phyloP scores from a whole-genome alignment of 2,888 invertebrate genomes.

The Tenthredo livida region DNA sequence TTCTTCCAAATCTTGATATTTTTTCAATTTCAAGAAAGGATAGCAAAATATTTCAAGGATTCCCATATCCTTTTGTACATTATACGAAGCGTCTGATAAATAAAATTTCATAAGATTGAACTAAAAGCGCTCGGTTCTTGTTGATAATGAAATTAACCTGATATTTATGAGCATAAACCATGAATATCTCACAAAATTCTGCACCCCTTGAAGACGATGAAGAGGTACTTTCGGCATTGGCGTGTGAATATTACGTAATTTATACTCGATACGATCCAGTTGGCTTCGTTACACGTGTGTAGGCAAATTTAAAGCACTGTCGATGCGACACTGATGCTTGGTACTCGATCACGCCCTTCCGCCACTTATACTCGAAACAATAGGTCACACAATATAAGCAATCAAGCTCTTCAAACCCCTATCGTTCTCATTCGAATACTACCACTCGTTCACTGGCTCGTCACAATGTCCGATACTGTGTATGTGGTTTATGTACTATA shows the following conservation, averaged over 20 bases:
- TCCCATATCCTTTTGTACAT: background rate
- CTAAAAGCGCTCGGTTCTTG: background rate
- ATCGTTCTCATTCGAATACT: constrained; percentile 26
- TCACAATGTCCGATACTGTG: background rate
- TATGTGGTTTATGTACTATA: background rate
- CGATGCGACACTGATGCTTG: constrained; percentile 16
- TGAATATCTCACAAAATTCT: background rate
- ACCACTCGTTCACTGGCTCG: constrained; percentile 2
- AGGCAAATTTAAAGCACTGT: constrained; percentile 38
- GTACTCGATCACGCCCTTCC: constrained; percentile 44
- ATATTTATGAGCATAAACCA: background rate
- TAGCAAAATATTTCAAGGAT: background rate
- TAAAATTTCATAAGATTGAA: background rate
- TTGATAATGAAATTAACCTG: background rate
- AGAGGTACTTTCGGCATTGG: background rate
- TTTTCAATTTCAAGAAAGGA: too few relatives aligned
- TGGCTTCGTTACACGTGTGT: background rate
- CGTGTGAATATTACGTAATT: constrained; percentile 16
- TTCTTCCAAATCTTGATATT: too few relatives aligned
- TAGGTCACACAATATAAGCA: constrained; percentile 45
- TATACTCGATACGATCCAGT: background rate
- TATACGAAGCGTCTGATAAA: background rate
- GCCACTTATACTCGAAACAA: constrained; percentile 50
- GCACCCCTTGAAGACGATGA: background rate
- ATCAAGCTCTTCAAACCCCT: constrained; percentile 44